phyloP scores from a whole-genome alignment of 1,140 invertebrate genomes.

The Brachionus calyciflorus region DNA sequence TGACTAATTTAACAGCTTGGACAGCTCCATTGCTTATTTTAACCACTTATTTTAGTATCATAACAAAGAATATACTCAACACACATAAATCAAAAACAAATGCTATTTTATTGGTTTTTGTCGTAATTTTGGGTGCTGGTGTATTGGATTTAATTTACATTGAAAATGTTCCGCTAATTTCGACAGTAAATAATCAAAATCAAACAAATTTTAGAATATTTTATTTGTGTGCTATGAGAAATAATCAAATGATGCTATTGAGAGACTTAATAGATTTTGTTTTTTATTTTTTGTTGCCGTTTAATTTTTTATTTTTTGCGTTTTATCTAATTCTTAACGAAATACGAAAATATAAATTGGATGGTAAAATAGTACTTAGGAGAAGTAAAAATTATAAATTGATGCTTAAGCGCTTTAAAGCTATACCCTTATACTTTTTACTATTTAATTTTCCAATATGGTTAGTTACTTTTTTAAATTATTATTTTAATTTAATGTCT shows the following conservation, averaged over 20 bases:
- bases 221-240: background rate
- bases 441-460: no score
- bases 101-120: background rate
- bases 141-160: background rate
- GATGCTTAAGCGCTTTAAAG: no score
- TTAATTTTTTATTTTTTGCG: no score
- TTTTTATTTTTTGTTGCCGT: no score
- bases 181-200: background rate
- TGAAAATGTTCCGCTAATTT: slow-evolving; percentile 5
- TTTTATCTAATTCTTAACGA: no score
- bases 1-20: slow-evolving; percentile 40
- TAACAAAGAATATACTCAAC: background rate
- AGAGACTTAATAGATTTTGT: no score
- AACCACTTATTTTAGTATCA: slow-evolving; percentile 30
- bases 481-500: no score
- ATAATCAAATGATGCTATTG: background rate
- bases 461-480: no score
- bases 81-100: slow-evolving; percentile 3
- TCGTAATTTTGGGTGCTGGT: background rate
- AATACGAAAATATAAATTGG: no score
- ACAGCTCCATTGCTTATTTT: slow-evolving; percentile 37
- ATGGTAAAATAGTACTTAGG: no score
- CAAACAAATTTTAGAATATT: background rate
- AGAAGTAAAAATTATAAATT: no score
- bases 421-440: no score